Base-by-base conservation (phyloP, 2,797 vertebrate species). In the Telmatherina bonti region DNA sequence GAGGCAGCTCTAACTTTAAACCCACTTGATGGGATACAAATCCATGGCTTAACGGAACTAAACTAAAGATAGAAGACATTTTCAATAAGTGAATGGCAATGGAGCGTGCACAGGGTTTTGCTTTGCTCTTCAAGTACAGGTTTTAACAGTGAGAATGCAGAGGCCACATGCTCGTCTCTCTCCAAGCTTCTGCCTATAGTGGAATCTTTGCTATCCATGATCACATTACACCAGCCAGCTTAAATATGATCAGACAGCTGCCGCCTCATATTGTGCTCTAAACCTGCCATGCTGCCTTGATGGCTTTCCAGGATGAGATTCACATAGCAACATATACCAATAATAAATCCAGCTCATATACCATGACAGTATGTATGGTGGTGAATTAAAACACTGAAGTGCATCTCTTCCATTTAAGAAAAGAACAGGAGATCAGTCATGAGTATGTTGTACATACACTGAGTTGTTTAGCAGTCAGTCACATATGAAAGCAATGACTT, bases 231-330 rank as follows among this genome's bases (percentile, higher is more conserved):
- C 31, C 58, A 33, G 74, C 31, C 41, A 74, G 61, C 73, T 84
- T 85, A 74, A 82, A 85, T 72, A 68, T 2, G 43, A 87, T 59
- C 80, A 61, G 55, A 84, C 82, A 90, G 73, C 78, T 87, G 84
- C 78, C 80, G 76, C n/a, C 33, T 72, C 62, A 58, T 62, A 66
- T 51, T 72, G 43, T 52, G 70, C 55, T 62, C 33, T 76, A 66
- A 81, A 81, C 45, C 74, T 76, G 76, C 36, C 64, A 49, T 35
- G 29, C 9, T 62, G 72, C 70, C 76, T 74, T 82, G 53, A 79
- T 69, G 55, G 49, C 60, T 71, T 67, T 47, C n/a, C 70, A 70
- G 55, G 62, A 67, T 43, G 49, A 74, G 56, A 60, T 68, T 74
- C 69, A 67, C 64, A 52, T 38, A 70, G 53, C 63, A 67, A 58